phyloP scores from a whole-genome alignment of 2,888 invertebrate species.

The Smittia aterrima region DNA sequence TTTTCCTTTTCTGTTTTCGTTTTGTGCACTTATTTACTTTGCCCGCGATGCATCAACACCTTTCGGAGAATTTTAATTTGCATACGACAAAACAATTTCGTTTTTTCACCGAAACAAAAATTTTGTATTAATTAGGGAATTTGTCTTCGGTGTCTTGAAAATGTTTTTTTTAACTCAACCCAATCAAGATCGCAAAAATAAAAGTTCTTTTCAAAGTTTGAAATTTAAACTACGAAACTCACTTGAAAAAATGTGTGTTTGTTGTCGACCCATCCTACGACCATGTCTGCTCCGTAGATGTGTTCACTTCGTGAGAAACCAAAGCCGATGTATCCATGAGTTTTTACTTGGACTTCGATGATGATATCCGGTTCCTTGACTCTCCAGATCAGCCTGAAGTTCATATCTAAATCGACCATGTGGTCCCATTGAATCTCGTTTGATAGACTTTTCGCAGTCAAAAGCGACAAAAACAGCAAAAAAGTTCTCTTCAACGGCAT shows the following conservation, averaged over 20 bases:
- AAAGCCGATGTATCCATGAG: slow-evolving; percentile 81
- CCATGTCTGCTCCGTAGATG: too few species aligned
- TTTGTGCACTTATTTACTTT: too few species aligned
- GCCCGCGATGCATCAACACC: not conserved
- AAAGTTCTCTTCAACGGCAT: too few species aligned
- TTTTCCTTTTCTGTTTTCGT: too few species aligned
- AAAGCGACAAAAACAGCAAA: too few species aligned
- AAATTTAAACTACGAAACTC: too few species aligned
- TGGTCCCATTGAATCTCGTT: slow-evolving; percentile 56
- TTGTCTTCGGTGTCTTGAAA: slow-evolving; percentile 18
- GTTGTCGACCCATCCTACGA: slow-evolving; percentile 86
- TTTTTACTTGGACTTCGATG: slow-evolving; percentile 79
- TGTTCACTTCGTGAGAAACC: slow-evolving; percentile 80
- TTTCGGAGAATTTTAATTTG: not conserved
- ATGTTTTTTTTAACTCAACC: too few species aligned
- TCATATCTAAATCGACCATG: slow-evolving; percentile 55
- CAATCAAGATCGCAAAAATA: too few species aligned
- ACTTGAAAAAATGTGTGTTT: too few species aligned
- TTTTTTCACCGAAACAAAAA: not conserved
- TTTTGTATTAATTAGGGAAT: not conserved
- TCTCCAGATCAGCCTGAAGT: slow-evolving; percentile 69
- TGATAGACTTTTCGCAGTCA: too few species aligned
- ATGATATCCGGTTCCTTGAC: slow-evolving; percentile 72
- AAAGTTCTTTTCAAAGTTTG: not conserved
- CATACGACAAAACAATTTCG: not conserved